Conservation (phyloP, 2,113 vertebrate species). For the Ophthalmolycus amberensis region DNA sequence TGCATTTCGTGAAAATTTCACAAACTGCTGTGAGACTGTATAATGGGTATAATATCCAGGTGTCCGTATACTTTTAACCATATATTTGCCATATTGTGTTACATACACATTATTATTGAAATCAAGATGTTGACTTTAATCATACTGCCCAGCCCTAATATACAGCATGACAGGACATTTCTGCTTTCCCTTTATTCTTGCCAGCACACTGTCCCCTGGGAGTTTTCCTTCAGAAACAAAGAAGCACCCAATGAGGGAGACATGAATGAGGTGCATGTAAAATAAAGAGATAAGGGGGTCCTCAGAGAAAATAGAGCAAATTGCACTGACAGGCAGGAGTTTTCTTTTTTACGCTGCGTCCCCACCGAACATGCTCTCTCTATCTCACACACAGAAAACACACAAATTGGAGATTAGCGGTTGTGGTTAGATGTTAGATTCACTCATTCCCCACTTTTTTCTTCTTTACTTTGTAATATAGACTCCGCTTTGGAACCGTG, state of each 20-base stretch:
- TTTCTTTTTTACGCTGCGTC: background rate
- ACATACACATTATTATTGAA: background rate
- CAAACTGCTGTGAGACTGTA: no score
- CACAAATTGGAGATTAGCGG: slow-evolving; percentile 10
- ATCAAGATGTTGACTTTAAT: background rate
- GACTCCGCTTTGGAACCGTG: slow-evolving; percentile 25
- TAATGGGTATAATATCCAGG: background rate
- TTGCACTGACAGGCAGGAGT: slow-evolving; percentile 49
- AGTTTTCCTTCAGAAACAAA: slow-evolving; percentile 17
- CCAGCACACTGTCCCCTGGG: background rate
- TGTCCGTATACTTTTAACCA: background rate
- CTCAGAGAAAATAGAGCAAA: slow-evolving; percentile 44
- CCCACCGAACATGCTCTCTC: slow-evolving; percentile 30
- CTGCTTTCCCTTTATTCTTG: background rate
- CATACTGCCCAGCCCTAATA: background rate
- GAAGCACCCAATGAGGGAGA: background rate
- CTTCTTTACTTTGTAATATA: slow-evolving; percentile 33
- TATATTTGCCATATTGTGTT: background rate
- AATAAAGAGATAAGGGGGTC: slow-evolving; percentile 42
- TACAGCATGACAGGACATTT: background rate
- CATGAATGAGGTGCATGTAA: slow-evolving; percentile 23
- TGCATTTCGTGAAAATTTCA: no score
- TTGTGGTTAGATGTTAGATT: slow-evolving; percentile 13
- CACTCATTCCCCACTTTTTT: slow-evolving; percentile 1
- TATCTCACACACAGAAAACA: slow-evolving; percentile 21